Evolutionary conservation across 2,113 vertebrate genomes (phyloP).

Genomic region (Silurus meridionalis): DNA sequence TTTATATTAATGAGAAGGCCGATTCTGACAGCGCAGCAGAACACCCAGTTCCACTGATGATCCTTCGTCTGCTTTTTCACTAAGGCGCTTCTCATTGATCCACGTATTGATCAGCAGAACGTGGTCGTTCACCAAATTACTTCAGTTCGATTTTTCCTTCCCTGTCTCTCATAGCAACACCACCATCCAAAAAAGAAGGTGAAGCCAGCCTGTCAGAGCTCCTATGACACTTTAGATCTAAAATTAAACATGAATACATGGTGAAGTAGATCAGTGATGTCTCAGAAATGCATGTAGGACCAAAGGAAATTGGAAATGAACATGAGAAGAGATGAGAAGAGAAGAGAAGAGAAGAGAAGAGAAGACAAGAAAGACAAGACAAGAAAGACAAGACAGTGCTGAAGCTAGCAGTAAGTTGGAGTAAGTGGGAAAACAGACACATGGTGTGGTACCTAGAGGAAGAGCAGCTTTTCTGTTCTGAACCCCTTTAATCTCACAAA

Average conservation of each 20-base stretch:
- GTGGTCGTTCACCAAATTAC: slow-evolving; percentile 59
- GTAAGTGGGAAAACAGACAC: slow-evolving; percentile 23
- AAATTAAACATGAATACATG: not conserved
- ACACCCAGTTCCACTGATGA: slow-evolving; percentile 56
- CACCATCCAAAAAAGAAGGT: not conserved
- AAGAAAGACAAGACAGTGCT: not conserved
- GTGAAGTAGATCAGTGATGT: not conserved
- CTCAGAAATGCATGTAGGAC: not conserved
- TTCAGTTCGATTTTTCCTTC: slow-evolving; percentile 49
- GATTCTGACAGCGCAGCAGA: slow-evolving; percentile 39
- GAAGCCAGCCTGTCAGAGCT: not conserved
- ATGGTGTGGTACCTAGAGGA: not conserved
- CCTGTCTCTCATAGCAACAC: slow-evolving; percentile 31
- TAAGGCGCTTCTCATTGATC: slow-evolving; percentile 53
- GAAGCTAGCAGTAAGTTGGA: not conserved
- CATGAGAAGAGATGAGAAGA: slow-evolving; percentile 35
- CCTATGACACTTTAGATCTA: not conserved
- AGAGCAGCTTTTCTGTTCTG: slow-evolving; percentile 19
- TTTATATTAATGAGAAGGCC: slow-evolving; percentile 11
- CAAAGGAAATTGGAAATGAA: slow-evolving; percentile 43
- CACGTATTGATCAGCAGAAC: slow-evolving; percentile 52
- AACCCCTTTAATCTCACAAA: slow-evolving; percentile 48
- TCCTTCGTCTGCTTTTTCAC: slow-evolving; percentile 41
- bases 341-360: slow-evolving; percentile 9
- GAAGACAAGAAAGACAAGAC: not conserved